Evolutionary conservation across 2,113 vertebrate genomes (phyloP).

Genomic region (Perognathus longimembris): DNA sequence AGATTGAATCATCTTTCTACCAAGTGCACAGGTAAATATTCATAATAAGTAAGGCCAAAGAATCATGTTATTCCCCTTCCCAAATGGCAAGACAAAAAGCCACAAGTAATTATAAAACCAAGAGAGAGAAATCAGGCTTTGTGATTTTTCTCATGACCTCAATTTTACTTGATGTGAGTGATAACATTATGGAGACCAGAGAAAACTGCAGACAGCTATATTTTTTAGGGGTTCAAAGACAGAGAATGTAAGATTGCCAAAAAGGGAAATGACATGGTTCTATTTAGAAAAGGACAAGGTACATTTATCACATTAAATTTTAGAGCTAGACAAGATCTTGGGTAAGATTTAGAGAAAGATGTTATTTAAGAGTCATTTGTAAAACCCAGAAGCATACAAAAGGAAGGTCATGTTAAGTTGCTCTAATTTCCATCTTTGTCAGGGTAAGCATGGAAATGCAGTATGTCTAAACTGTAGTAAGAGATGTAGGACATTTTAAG

Average conservation of each 20-base stretch:
- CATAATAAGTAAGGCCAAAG: neutral
- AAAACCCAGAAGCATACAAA: slow-evolving; percentile 50
- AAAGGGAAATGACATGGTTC: slow-evolving; percentile 68
- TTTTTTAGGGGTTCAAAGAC: neutral
- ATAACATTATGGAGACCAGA: neutral
- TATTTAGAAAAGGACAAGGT: slow-evolving; percentile 71
- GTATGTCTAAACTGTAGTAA: slow-evolving; percentile 46
- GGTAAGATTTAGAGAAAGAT: slow-evolving; percentile 67
- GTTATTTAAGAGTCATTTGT: slow-evolving; percentile 65
- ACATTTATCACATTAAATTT: slow-evolving; percentile 55
- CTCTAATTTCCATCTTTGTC: slow-evolving; percentile 47
- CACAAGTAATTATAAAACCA: too few species aligned
- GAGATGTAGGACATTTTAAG: slow-evolving; percentile 39
- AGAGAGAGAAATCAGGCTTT: neutral
- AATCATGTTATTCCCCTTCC: neutral
- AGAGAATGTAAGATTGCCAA: slow-evolving; percentile 42
- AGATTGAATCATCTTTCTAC: neutral
- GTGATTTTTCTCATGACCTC: neutral
- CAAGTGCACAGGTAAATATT: neutral
- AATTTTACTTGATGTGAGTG: neutral
- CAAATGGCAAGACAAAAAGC: neutral
- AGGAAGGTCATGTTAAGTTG: slow-evolving; percentile 47
- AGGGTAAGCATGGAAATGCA: slow-evolving; percentile 56
- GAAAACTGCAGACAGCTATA: neutral
- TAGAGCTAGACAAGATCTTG: slow-evolving; percentile 66